Conservation (phyloP, 2,113 vertebrate species). For the Dicrurus megarhynchus region DNA sequence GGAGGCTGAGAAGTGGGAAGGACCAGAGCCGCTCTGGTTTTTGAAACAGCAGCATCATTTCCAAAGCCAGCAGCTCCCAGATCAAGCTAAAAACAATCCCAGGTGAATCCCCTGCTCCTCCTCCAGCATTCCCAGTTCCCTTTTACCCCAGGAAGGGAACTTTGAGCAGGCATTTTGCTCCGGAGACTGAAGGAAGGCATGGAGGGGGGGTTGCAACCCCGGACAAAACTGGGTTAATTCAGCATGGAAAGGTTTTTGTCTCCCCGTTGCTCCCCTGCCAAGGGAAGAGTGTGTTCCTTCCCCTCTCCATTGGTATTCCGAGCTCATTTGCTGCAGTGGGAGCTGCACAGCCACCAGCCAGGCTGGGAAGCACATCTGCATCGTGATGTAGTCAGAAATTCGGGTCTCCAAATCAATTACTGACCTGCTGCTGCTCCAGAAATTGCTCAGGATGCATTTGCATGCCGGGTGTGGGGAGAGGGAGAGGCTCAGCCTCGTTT, state of each 20-base stretch:
- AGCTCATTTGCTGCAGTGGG: conserved; percentile 1
- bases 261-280: not conserved
- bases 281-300: not conserved
- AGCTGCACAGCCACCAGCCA: fast-evolving
- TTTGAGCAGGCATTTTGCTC: fast-evolving
- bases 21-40: fast-evolving
- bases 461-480: not conserved
- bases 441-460: not conserved
- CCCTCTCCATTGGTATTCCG: not conserved
- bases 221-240: not conserved
- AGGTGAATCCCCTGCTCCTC: not conserved
- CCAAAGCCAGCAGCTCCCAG: not conserved
- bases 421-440: conserved; percentile 4
- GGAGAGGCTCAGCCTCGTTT: not conserved
- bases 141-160: not conserved
- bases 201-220: not conserved
- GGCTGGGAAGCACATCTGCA: conserved; percentile 1
- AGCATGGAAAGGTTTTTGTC: not conserved
- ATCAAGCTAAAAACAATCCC: not conserved
- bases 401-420: not conserved
- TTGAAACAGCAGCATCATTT: not conserved
- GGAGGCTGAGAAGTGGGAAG: not conserved
- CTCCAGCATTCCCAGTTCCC: not conserved
- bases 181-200: not conserved
- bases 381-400: not conserved